Evolutionary conservation across 2,888 invertebrate species (phyloP), one percentile per base, ranked within the genome.

Genomic region (Nipponacmea schrenckii): DNA sequence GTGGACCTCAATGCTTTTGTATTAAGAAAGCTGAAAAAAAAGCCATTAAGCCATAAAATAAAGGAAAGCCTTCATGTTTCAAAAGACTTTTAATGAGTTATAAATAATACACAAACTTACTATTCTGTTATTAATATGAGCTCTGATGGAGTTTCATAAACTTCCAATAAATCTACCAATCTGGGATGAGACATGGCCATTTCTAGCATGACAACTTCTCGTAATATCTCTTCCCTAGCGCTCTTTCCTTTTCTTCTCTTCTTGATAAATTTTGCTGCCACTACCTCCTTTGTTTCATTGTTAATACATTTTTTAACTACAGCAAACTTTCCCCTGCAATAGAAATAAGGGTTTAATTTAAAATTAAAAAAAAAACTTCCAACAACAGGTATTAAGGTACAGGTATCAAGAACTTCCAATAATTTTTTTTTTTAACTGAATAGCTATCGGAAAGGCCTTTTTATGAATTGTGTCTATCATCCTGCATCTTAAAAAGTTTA

Each of bases 271-370:
- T 98, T 98, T 78, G 97, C 97, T n/a, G 97, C 98, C 90, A 95
- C 97, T 88, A 94, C 94, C 86, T 94, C 92, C 74, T 95, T 95
- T 70, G 94, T 94, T 83, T 93, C 92, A 89, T 94, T 93, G 91
- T 97, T 95, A 46, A 94, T 92, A 87, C 96, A 95, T 90, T 95
- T 93, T 87, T 95, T 94, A 79, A 98, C 97, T 79, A 96, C 95
- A 67, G 97, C 97, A 90, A 97, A 98, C 91, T 97, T 97, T 70
- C 98, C 98, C 90, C 98, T 98, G 93, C n/a, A 93, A 79, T 15
- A 48, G 15, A 44, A 68, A 24, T 26, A 17, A 26, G 7, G n/a
- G 15, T 12, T 24, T 4, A 48, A 27, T 8, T 17, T 17, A 64
- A 17, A 14, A n/a, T 20, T n/a, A 5, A 4, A 48, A 48, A 12